Percentiles rank a stretch among this genome's conserved stretches.
These are phyloP conservation scores for Saccostrea echinata DNA, from an alignment of 1,140 invertebrate genomes.

Conservation along the genomic window DNA sequence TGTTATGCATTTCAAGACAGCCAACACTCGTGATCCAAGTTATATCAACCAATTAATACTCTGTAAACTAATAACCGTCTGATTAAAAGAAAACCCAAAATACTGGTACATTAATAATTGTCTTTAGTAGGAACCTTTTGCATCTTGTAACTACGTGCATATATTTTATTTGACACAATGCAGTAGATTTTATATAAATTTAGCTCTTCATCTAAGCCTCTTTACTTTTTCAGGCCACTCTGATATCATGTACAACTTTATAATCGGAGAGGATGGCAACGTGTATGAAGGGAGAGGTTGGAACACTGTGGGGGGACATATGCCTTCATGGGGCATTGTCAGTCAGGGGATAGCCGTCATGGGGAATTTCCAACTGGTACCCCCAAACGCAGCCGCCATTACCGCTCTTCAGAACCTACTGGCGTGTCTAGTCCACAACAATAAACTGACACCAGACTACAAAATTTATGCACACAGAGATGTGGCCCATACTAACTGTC, in stretches of 20 bases:
- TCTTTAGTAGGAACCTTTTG: too few species aligned
- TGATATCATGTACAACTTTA: constrained; percentile 88
- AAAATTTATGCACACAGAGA: constrained; percentile 81
- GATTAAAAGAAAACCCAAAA: too few species aligned
- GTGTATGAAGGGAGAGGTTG: constrained; percentile 89
- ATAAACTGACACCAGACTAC: constrained; percentile 78
- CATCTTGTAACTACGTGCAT: too few species aligned
- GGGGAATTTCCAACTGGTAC: constrained; percentile 48
- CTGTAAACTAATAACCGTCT: too few species aligned
- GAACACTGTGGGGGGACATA: constrained; percentile 85
- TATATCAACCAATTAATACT: too few species aligned
- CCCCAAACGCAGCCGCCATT: constrained; percentile 77
- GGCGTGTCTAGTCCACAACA: constrained; percentile 73
- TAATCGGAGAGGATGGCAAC: constrained; percentile 87
- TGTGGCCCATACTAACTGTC: constrained; percentile 78
- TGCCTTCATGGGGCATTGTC: constrained; percentile 84
- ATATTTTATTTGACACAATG: too few species aligned
- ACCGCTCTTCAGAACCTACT: constrained; percentile 77
- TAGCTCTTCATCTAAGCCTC: too few species aligned
- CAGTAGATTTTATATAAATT: too few species aligned
- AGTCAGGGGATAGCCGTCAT: constrained; percentile 68
- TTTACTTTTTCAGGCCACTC: constrained; percentile 80
- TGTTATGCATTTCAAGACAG: too few species aligned
- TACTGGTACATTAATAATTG: too few species aligned
- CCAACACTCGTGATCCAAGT: too few species aligned